Evolutionary conservation across 2,797 vertebrate genomes (phyloP).

Genomic region (Melanotaenia parkinsoni): DNA sequence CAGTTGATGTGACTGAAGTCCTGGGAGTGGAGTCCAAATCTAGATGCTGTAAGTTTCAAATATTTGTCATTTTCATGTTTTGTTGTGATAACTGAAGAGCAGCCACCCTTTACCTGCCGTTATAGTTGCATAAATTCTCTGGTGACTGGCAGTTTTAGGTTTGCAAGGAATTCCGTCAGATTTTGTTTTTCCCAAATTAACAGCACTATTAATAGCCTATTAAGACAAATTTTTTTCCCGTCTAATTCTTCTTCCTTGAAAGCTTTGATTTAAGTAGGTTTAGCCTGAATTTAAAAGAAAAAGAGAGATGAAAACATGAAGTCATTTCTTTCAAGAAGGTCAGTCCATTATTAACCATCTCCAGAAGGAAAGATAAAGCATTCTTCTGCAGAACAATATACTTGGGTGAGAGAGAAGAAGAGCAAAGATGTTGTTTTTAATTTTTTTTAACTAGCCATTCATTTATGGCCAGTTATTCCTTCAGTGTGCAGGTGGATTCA

Average conservation of each 20-base stretch:
- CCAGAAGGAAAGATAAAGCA: no score
- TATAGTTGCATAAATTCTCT: not conserved
- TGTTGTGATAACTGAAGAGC: not conserved
- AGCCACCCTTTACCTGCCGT: not conserved
- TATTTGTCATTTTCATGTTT: constrained; percentile 28
- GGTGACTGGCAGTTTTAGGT: not conserved
- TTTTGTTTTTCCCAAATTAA: not conserved
- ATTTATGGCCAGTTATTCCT: constrained; percentile 18
- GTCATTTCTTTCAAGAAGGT: no score
- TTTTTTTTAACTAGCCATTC: no score
- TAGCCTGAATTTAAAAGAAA: no score
- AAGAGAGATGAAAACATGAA: no score
- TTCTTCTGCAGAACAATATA: no score
- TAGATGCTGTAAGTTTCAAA: constrained; percentile 54
- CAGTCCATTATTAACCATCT: no score
- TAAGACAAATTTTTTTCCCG: not conserved
- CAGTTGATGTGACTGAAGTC: constrained; percentile 23
- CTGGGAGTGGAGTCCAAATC: constrained; percentile 32
- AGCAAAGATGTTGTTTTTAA: no score
- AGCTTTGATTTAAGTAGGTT: no score
- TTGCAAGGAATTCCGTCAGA: not conserved
- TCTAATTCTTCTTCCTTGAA: not conserved
- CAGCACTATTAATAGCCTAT: not conserved
- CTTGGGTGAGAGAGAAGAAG: no score
- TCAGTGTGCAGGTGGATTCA: constrained; percentile 34